Conservation (phyloP, 2,888 invertebrate genomes). For the Unio pictorum region DNA sequence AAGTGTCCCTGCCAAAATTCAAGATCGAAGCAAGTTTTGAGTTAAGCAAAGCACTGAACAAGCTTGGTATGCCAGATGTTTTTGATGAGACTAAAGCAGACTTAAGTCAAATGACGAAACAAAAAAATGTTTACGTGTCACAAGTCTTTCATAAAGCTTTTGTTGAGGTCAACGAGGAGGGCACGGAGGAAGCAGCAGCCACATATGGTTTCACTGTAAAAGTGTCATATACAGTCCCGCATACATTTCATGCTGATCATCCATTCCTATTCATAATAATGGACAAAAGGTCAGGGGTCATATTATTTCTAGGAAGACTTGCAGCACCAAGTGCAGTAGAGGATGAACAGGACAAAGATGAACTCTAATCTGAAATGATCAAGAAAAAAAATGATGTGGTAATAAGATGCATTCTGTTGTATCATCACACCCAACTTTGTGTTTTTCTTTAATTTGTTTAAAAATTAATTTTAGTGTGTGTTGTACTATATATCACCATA, state of each 20-base stretch:
- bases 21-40: constrained; percentile 45
- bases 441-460: too few species aligned
- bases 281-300: constrained; percentile 34
- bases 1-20: constrained; percentile 55
- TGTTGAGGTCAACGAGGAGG: constrained; percentile 68
- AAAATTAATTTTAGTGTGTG: too few species aligned
- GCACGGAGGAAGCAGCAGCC: constrained; percentile 67
- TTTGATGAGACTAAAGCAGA: constrained; percentile 56
- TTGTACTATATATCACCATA: too few species aligned
- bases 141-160: constrained; percentile 67
- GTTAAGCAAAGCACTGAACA: constrained; percentile 38
- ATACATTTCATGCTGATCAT: constrained; percentile 50
- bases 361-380: too few species aligned
- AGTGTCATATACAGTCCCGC: constrained; percentile 16
- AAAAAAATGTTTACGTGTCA: constrained; percentile 50
- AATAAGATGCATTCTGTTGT: too few species aligned
- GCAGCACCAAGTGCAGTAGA: constrained; percentile 2
- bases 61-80: constrained; percentile 58
- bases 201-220: constrained; percentile 44
- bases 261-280: constrained; percentile 65
- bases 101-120: constrained; percentile 58
- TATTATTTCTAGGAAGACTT: constrained; percentile 45
- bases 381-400: too few species aligned
- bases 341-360: too few species aligned
- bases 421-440: too few species aligned